These are phyloP conservation scores for Pecten maximus DNA, from an alignment of 2,888 invertebrate genomes.

Conservation along the genomic window DNA sequence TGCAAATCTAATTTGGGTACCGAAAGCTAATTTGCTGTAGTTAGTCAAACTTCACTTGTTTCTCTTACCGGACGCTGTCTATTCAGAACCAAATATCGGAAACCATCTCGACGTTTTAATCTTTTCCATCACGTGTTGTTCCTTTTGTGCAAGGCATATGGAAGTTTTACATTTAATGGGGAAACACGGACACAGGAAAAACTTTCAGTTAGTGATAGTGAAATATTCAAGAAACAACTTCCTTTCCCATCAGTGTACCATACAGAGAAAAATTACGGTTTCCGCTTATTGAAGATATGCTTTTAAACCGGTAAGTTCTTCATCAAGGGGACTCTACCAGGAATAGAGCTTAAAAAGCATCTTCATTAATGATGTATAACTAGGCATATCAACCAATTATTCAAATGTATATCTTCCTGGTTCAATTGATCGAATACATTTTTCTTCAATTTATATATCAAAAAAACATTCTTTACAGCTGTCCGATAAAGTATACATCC, in stretches of 20 bases:
- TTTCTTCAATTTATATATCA: too few relatives aligned
- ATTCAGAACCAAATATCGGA: background rate
- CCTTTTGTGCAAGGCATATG: background rate
- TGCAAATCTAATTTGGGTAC: background rate
- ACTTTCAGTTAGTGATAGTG: slow-evolving; percentile 11
- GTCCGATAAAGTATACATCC: too few relatives aligned
- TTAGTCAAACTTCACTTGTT: background rate
- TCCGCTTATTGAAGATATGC: background rate
- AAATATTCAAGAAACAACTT: slow-evolving; percentile 11
- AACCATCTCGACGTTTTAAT: background rate
- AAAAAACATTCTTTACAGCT: too few relatives aligned
- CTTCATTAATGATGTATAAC: too few relatives aligned
- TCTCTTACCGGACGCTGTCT: background rate
- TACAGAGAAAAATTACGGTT: background rate
- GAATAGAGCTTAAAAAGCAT: too few relatives aligned
- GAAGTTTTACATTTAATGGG: background rate
- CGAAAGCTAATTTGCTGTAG: background rate
- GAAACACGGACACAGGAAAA: background rate
- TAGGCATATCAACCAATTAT: too few relatives aligned
- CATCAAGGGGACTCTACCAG: background rate
- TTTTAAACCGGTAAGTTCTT: background rate
- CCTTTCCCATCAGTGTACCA: background rate
- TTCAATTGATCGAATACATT: too few relatives aligned
- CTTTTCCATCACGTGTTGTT: background rate
- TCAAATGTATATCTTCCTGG: too few relatives aligned